phyloP scores from a whole-genome alignment of 2,113 vertebrate species.

The Caretta caretta region DNA sequence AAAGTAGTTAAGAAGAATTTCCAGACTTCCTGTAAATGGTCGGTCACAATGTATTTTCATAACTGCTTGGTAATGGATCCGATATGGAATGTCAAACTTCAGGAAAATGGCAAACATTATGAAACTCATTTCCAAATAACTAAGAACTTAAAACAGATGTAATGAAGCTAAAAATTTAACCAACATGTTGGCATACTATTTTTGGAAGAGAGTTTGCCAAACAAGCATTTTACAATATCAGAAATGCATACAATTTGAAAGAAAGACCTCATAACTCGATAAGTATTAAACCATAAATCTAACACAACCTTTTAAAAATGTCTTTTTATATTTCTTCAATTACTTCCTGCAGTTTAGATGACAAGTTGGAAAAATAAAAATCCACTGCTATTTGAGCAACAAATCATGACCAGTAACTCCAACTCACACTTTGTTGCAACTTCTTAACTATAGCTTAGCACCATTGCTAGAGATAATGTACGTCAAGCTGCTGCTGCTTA shows the following conservation, averaged over 20 bases:
- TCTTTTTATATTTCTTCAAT: slow-evolving; percentile 40
- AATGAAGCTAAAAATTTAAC: slow-evolving; percentile 52
- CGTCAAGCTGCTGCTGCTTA: background rate
- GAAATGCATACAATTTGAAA: slow-evolving; percentile 32
- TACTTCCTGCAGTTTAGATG: slow-evolving; percentile 52
- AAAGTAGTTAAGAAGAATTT: slow-evolving; percentile 34
- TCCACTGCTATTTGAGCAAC: slow-evolving; percentile 31
- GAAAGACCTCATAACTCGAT: slow-evolving; percentile 36
- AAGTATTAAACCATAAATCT: slow-evolving; percentile 39
- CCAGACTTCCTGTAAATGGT: slow-evolving; percentile 52
- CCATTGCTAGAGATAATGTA: background rate
- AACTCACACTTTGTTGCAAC: background rate
- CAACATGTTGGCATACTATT: slow-evolving; percentile 21
- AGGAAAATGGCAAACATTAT: slow-evolving; percentile 56
- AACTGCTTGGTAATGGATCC: slow-evolving; percentile 54
- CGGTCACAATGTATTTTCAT: slow-evolving; percentile 43
- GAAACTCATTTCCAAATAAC: slow-evolving; percentile 58
- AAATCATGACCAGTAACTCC: background rate
- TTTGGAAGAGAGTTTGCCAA: slow-evolving; percentile 24
- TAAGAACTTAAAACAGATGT: slow-evolving; percentile 62
- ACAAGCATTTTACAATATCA: slow-evolving; percentile 60
- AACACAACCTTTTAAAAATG: slow-evolving; percentile 18
- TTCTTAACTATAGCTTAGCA: slow-evolving; percentile 2
- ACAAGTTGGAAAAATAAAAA: background rate
- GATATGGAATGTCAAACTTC: slow-evolving; percentile 32